A percentile compares a stretch with the other conserved stretches of the same genome.
Conservation (phyloP, 2,797 vertebrate genomes). For the Epinephelus awoara region DNA sequence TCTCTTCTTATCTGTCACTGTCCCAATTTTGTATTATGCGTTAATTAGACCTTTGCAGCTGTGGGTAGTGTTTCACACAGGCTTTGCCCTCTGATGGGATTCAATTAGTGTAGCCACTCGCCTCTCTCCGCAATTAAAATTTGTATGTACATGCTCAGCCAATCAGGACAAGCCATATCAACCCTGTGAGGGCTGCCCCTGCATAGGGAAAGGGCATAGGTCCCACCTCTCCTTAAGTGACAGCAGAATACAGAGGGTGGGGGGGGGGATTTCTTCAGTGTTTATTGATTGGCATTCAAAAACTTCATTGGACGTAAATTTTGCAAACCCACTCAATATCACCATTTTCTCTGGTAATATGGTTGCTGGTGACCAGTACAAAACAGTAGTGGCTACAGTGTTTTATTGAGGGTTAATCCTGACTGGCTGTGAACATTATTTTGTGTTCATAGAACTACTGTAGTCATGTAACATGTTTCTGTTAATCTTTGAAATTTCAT, state of each 20-base stretch:
- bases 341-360: no score
- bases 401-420: not conserved
- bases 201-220: constrained; percentile 21
- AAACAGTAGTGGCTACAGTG: not conserved
- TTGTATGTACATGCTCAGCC: constrained; percentile 43
- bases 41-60: constrained; percentile 61
- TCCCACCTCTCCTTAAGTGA: constrained; percentile 31
- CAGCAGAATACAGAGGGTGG: constrained; percentile 4
- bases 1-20: constrained; percentile 45
- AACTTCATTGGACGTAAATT: no score
- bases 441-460: not conserved
- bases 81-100: constrained; percentile 52
- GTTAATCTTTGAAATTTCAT: not conserved
- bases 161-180: constrained; percentile 52
- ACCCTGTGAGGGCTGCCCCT: constrained; percentile 32
- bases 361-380: not conserved
- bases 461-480: not conserved
- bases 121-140: constrained; percentile 61
- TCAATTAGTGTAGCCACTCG: constrained; percentile 41
- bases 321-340: no score
- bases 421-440: not conserved
- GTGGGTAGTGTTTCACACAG: constrained; percentile 33
- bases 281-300: no score
- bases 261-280: no score
- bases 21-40: constrained; percentile 41